Conservation (phyloP, 2,113 vertebrate genomes). For the Epinephelus fuscoguttatus region DNA sequence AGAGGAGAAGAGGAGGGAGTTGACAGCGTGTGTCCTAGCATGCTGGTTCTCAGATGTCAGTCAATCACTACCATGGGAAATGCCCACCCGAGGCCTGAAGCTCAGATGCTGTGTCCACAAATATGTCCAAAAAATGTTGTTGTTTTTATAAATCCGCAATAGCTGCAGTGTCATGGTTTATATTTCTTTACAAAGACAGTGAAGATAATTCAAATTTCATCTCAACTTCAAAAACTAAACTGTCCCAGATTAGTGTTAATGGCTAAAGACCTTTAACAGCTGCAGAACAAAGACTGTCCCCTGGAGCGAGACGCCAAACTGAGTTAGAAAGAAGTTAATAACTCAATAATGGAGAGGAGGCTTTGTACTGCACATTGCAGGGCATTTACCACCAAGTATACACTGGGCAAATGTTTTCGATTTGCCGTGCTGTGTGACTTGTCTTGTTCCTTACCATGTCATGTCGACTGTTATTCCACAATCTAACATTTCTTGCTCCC, state of each 20-base stretch:
- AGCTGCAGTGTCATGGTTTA: neutral
- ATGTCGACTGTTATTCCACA: constrained; percentile 37
- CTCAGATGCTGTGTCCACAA: neutral
- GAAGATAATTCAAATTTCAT: neutral
- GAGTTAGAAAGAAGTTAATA: constrained; percentile 18
- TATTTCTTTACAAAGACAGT: neutral
- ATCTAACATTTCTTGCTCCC: constrained; percentile 51
- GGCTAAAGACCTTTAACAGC: neutral
- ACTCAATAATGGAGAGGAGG: neutral
- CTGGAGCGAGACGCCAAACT: neutral
- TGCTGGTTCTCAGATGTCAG: neutral
- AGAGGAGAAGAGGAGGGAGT: too few species aligned
- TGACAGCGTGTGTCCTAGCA: neutral
- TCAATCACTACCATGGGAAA: neutral
- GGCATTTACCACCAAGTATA: constrained; percentile 20
- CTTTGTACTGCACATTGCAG: constrained; percentile 2
- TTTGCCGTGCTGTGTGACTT: constrained; percentile 30
- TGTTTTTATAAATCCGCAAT: too few species aligned
- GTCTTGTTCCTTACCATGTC: constrained; percentile 47
- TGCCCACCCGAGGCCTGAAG: too few species aligned
- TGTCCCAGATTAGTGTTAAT: neutral
- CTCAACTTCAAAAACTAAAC: neutral
- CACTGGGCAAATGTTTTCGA: constrained; percentile 44
- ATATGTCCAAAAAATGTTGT: neutral
- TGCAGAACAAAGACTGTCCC: neutral